phyloP scores from a whole-genome alignment of 2,113 vertebrate species.

The Leptosomus discolor region DNA sequence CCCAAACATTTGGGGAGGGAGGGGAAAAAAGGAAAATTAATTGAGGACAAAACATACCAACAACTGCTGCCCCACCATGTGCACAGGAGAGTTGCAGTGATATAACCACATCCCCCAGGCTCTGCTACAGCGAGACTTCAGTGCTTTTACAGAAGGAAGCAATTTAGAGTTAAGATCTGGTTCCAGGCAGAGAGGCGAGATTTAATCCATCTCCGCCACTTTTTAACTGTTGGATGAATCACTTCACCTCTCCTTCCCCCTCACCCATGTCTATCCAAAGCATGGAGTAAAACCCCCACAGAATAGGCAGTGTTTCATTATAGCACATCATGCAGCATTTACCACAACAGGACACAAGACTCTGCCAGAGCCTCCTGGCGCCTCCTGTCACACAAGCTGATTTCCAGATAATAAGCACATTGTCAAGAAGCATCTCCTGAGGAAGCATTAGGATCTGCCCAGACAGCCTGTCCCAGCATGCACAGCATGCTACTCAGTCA shows the following conservation, averaged over 20 bases:
- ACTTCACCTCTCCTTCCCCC: neutral
- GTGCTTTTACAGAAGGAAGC: neutral
- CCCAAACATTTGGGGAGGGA: neutral
- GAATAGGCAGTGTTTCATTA: neutral
- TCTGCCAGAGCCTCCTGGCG: neutral
- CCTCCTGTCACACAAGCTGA: constrained; percentile 17
- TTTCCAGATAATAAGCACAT: neutral
- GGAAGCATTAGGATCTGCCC: neutral
- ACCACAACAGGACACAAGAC: neutral
- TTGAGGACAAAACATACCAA: neutral
- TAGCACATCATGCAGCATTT: neutral
- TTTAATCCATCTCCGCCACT: neutral
- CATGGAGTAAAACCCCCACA: neutral
- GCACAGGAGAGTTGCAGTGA: neutral
- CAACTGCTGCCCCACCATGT: neutral
- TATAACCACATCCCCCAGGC: neutral
- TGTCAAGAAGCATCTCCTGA: constrained; percentile 12
- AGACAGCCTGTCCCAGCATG: neutral
- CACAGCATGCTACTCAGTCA: neutral
- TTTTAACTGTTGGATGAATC: neutral
- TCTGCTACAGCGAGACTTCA: neutral
- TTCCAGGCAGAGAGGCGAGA: neutral
- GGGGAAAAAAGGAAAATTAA: neutral
- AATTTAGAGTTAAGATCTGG: neutral
- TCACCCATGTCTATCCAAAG: neutral